phyloP scores from a whole-genome alignment of 2,113 vertebrate species.

The Actenoides hombroni region DNA sequence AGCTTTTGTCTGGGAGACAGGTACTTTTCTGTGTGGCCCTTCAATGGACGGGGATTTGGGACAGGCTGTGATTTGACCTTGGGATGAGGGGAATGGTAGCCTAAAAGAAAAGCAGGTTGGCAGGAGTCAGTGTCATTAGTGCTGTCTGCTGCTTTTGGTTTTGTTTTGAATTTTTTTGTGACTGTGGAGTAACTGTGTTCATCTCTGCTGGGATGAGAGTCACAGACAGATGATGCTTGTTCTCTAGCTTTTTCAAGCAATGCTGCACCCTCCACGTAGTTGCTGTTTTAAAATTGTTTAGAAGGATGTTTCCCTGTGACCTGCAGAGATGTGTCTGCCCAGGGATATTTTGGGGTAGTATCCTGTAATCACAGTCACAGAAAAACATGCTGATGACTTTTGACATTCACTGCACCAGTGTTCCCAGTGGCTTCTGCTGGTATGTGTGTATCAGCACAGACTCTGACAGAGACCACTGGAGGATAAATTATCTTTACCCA shows the following conservation, averaged over 20 bases:
- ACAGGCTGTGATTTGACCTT: constrained; percentile 36
- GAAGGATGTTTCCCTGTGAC: not conserved
- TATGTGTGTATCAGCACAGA: not conserved
- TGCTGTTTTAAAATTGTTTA: not conserved
- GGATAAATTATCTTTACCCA: not conserved
- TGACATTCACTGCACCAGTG: not conserved
- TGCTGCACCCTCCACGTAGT: not conserved
- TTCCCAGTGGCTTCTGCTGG: not conserved
- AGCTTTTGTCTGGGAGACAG: constrained; percentile 55
- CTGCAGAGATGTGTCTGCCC: not conserved
- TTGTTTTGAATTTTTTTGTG: not conserved
- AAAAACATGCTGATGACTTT: not conserved
- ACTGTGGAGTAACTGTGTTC: not conserved
- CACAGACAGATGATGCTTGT: not conserved
- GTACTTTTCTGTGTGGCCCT: constrained; percentile 49
- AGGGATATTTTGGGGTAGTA: accelerated
- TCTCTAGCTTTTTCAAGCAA: not conserved
- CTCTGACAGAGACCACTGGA: not conserved
- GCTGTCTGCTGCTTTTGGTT: not conserved
- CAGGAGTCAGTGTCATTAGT: not conserved
- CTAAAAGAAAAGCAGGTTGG: constrained; percentile 30
- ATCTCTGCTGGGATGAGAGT: not conserved
- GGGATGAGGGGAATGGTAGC: not conserved
- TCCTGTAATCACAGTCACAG: not conserved
- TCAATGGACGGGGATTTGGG: constrained; percentile 35